A percentile compares a stretch with the other conserved stretches of the same genome.
These are phyloP conservation scores for Chorisops tibialis DNA, from an alignment of 2,888 invertebrate species.

Conservation along the genomic window DNA sequence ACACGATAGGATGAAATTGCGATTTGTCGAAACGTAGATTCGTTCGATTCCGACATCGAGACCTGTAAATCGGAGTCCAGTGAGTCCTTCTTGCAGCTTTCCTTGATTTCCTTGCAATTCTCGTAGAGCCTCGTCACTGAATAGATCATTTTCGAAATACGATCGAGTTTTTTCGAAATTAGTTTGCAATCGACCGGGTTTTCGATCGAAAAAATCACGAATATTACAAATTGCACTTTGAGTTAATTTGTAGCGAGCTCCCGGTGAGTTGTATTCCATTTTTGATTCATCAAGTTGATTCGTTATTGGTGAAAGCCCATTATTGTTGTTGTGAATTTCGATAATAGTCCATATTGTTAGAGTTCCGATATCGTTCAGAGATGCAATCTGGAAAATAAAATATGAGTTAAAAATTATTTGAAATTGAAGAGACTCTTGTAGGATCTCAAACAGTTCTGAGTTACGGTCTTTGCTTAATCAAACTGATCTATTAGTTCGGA, in stretches of 20 bases:
- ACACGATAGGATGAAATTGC: constrained; percentile 47
- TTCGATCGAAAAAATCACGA: constrained; percentile 42
- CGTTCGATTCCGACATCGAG: constrained; percentile 41
- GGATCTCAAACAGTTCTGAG: no score
- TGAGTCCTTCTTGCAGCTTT: constrained; percentile 36
- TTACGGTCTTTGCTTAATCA: no score
- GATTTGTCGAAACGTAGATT: constrained; percentile 45
- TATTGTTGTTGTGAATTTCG: constrained; percentile 30
- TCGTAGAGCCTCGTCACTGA: constrained; percentile 45
- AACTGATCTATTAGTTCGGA: no score
- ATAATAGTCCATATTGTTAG: constrained; percentile 53
- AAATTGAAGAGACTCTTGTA: no score
- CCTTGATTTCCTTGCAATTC: constrained; percentile 44
- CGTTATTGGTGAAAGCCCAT: constrained; percentile 1
- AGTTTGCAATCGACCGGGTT: constrained; percentile 38
- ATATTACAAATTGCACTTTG: constrained; percentile 48
- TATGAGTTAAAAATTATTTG: constrained; percentile 1
- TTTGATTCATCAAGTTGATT: constrained; percentile 23
- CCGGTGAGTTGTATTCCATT: constrained; percentile 47
- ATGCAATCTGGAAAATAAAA: constrained; percentile 45
- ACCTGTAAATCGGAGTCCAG: constrained; percentile 47
- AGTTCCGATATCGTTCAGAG: constrained; percentile 51
- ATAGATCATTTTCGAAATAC: constrained; percentile 49
- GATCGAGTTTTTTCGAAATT: constrained; percentile 48
- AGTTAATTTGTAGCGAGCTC: constrained; percentile 48